Conservation (phyloP, 2,888 invertebrate genomes). For the Hartigia nigra region DNA sequence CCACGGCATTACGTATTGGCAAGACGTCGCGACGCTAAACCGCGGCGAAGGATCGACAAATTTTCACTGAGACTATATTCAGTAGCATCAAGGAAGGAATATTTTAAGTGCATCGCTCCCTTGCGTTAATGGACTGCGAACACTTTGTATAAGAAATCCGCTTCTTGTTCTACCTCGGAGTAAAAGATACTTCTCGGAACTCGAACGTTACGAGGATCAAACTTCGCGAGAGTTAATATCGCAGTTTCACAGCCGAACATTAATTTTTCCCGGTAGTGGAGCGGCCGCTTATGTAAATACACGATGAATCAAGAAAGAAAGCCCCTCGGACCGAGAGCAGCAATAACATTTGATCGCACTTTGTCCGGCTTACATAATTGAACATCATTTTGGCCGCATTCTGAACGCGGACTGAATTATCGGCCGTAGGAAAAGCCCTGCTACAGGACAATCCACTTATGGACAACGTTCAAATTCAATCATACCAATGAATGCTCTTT, state of each 20-base stretch:
- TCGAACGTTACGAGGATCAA: neutral
- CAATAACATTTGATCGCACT: slow-evolving; percentile 2
- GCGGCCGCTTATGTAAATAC: neutral
- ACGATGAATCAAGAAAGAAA: neutral
- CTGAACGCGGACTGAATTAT: neutral
- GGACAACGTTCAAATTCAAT: neutral
- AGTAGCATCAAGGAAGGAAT: neutral
- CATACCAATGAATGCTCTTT: neutral
- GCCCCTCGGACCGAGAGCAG: neutral
- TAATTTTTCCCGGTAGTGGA: neutral
- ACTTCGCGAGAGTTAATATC: neutral
- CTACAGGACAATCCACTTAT: slow-evolving; percentile 6
- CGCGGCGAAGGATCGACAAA: neutral
- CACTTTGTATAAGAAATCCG: neutral
- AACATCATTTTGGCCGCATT: neutral
- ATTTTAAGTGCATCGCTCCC: neutral
- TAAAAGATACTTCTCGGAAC: neutral
- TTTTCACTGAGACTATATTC: neutral
- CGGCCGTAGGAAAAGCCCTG: slow-evolving; percentile 9
- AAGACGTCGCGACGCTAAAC: neutral
- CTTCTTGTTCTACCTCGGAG: neutral
- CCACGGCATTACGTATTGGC: neutral
- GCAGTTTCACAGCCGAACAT: neutral
- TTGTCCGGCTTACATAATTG: slow-evolving; percentile 9
- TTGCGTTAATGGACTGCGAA: neutral